Base-by-base conservation (phyloP, 2,113 vertebrate species). In the Dasyornis broadbenti region DNA sequence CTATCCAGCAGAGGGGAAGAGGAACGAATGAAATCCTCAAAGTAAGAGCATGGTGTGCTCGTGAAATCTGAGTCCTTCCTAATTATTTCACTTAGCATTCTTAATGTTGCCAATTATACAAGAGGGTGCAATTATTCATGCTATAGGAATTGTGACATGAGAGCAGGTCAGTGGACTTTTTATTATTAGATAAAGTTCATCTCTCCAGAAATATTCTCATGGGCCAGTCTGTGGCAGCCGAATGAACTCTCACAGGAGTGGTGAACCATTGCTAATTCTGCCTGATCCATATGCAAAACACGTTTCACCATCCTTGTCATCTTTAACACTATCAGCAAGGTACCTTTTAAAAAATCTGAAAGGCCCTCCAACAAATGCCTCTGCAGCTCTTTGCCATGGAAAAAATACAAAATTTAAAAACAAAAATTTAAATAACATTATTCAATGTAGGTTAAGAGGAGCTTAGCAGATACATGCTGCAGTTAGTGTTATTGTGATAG, bases 131-230 rank as follows among this genome's bases (percentile, higher is more conserved):
- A 91, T 96, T 94, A 89, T 92, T 95, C 91, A 89, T 90, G 70
- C 93, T 73, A 79, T 82, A 94, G 70, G 87, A 95, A 92, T 79
- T 85, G 63, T 7, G 17, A 95, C 84, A 91, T 47, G 70, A 90
- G 79, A 88, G 75, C 84, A 92, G 87, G 91, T 95, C 93, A 95
- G 78, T 33, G 57, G 95, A 95, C 86, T 87, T 95, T 92, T 95
- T 75, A 84, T 89, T 92, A 95, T 92, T 86, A 95, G 89, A 90
- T 88, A 93, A 96, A 96, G 95, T 95, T 95, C 92, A 90, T 73
- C 79, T 93, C 76, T 86, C 49, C 87, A 94, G 91, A 89, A 91
- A 71, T 94, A 92, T 90, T 95, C 96, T 95, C 82, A 61, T 82
- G 89, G 89, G 89, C 87, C 69, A 49, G 53, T 71, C 89, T 87